These are phyloP conservation scores for Phortica okadai DNA, from an alignment of 2,888 invertebrate species.

Conservation along the genomic window DNA sequence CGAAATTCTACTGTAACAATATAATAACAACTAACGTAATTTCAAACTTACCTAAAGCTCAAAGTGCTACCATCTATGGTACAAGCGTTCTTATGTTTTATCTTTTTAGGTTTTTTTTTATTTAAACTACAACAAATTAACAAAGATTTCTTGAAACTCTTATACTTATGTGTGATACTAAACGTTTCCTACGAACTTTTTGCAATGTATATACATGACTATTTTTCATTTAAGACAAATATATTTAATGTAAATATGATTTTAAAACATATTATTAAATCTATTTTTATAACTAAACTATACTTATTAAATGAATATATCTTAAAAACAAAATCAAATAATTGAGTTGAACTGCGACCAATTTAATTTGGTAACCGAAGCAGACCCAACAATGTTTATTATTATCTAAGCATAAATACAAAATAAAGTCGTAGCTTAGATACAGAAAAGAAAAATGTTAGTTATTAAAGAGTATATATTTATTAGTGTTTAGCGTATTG, in stretches of 20 bases:
- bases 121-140: neutral
- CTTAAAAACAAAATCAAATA: neutral
- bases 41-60: too few relatives aligned
- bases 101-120: neutral
- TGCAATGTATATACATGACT: conserved; percentile 11
- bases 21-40: too few relatives aligned
- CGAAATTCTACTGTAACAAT: too few relatives aligned
- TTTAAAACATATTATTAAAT: conserved; percentile 39
- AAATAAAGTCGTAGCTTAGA: neutral
- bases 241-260: conserved; percentile 11
- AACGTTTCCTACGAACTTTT: conserved; percentile 45
- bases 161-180: conserved; percentile 66
- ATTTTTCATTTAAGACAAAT: neutral
- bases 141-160: neutral
- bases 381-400: conserved; percentile 3
- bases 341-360: neutral
- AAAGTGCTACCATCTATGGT: neutral
- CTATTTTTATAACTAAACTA: conserved; percentile 60
- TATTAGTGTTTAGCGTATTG: conserved; percentile 9
- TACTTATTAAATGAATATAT: neutral
- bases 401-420: conserved; percentile 7
- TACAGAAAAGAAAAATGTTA: neutral
- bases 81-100: neutral
- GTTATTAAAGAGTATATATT: neutral
- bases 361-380: neutral